phyloP scores from a whole-genome alignment of 2,888 invertebrate species.

The Craniophora ligustri region DNA sequence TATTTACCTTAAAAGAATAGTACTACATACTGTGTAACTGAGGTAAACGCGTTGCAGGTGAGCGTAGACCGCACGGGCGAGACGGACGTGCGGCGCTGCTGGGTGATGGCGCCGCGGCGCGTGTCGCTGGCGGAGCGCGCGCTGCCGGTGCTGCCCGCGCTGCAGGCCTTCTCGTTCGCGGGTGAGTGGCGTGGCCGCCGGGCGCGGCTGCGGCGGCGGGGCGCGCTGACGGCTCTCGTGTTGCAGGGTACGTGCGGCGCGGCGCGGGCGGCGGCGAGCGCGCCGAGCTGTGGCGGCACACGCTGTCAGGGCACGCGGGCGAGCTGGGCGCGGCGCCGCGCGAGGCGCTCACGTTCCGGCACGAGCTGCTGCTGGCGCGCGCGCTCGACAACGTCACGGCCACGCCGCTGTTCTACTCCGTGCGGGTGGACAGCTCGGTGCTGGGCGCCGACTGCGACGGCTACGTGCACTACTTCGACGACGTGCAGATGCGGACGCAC shows the following conservation, averaged over 20 bases:
- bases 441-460: constrained; percentile 74
- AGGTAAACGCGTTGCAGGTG: constrained; percentile 55
- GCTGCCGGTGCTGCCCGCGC: constrained; percentile 72
- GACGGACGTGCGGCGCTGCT: constrained; percentile 64
- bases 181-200: constrained; percentile 55
- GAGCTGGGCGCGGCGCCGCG: constrained; percentile 70
- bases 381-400: constrained; percentile 56
- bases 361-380: constrained; percentile 72
- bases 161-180: constrained; percentile 67
- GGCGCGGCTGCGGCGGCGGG: not conserved
- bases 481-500: constrained; percentile 54
- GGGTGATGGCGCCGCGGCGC: constrained; percentile 51
- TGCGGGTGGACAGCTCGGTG: constrained; percentile 74
- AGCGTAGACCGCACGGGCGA: constrained; percentile 69
- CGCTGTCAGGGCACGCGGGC: constrained; percentile 61
- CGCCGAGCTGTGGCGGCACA: constrained; percentile 69
- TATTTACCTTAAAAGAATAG: no score
- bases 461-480: constrained; percentile 74
- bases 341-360: constrained; percentile 71
- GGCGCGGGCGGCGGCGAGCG: constrained; percentile 47
- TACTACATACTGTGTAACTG: no score
- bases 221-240: constrained; percentile 23
- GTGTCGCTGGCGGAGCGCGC: constrained; percentile 57
- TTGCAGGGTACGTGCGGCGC: constrained; percentile 31
- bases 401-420: constrained; percentile 69